These are phyloP conservation scores for Synanthedon myopaeformis DNA, from an alignment of 2,888 invertebrate genomes.

Conservation along the genomic window DNA sequence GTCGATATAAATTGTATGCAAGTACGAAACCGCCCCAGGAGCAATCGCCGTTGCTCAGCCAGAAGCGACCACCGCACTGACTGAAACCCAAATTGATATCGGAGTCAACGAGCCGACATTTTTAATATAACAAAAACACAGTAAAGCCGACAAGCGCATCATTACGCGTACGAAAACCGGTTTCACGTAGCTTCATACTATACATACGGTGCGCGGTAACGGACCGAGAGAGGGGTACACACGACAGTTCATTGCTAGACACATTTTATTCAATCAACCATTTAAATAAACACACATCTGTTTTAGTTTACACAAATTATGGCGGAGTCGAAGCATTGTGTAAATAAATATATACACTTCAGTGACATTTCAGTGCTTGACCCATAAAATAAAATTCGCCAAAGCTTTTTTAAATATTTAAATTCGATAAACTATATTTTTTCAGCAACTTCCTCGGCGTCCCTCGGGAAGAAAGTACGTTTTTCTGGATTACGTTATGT, in stretches of 20 bases:
- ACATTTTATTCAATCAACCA: slow-evolving; percentile 3
- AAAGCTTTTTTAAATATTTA: no score
- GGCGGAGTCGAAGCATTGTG: not conserved
- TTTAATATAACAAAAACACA: slow-evolving; percentile 1
- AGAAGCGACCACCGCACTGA: slow-evolving; percentile 2
- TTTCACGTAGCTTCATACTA: slow-evolving; percentile 6
- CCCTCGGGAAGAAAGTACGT: no score
- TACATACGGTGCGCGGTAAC: slow-evolving; percentile 5
- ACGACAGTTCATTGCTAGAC: slow-evolving; percentile 2
- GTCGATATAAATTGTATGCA: no score
- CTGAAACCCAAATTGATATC: slow-evolving; percentile 3
- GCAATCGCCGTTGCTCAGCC: slow-evolving; percentile 2
- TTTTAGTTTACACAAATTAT: not conserved
- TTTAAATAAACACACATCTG: not conserved
- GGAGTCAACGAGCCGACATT: slow-evolving; percentile 2
- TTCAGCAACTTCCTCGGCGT: no score
- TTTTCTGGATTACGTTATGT: no score
- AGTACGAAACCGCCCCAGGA: not conserved
- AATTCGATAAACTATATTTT: no score
- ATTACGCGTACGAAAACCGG: slow-evolving; percentile 10
- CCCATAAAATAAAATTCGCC: not conserved
- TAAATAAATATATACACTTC: not conserved
- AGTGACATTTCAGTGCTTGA: not conserved
- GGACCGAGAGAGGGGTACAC: not conserved
- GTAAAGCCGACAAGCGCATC: slow-evolving; percentile 6